Evolutionary conservation across 2,888 invertebrate species (phyloP).

Genomic region (Acronicta aceris): DNA sequence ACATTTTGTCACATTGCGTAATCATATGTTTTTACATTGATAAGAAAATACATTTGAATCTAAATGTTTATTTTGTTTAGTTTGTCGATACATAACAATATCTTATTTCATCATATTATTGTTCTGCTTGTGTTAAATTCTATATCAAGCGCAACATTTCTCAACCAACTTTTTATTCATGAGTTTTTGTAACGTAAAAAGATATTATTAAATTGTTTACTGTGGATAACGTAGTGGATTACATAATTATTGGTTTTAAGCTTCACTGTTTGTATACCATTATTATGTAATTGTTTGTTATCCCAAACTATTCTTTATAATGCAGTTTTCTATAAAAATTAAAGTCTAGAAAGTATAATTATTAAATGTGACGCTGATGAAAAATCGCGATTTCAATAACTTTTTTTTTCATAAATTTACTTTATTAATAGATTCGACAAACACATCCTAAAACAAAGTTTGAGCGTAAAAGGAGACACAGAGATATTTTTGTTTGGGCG

Average conservation of each 20-base stretch:
- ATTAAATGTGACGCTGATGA: not conserved
- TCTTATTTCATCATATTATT: too few relatives aligned
- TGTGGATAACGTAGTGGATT: too few relatives aligned
- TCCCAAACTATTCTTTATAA: not conserved
- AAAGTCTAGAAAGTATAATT: not conserved
- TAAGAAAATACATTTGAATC: slow-evolving; percentile 16
- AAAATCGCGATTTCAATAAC: not conserved
- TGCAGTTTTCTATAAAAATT: not conserved
- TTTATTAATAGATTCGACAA: slow-evolving; percentile 30
- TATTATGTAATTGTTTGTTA: too few relatives aligned
- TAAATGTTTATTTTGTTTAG: slow-evolving; percentile 6
- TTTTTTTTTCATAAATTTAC: too few relatives aligned
- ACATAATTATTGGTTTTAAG: too few relatives aligned
- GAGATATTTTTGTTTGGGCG: slow-evolving; percentile 74
- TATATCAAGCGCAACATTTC: too few relatives aligned
- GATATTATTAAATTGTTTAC: too few relatives aligned
- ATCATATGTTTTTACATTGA: slow-evolving; percentile 8
- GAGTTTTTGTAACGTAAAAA: too few relatives aligned
- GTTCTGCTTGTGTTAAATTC: too few relatives aligned
- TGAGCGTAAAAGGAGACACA: slow-evolving; percentile 55
- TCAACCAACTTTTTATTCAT: too few relatives aligned
- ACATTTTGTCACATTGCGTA: slow-evolving; percentile 49
- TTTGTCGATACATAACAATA: not conserved
- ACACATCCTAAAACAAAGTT: slow-evolving; percentile 41
- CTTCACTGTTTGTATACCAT: too few relatives aligned